phyloP scores from a whole-genome alignment of 2,113 vertebrate species.

The Cyprinus carpio region DNA sequence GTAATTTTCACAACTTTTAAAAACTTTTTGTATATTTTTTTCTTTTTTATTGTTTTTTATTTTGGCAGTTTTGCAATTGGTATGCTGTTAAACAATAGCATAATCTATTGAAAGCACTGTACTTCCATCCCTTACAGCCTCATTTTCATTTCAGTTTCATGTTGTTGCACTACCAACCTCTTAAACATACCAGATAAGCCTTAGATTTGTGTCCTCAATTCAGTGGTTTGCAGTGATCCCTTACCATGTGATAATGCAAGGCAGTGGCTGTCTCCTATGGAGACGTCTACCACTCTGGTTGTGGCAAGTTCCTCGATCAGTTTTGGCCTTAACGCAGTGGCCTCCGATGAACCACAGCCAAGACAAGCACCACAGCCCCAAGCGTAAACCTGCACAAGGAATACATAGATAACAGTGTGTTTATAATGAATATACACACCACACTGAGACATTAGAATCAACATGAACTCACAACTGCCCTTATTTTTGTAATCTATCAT shows the following conservation, averaged over 20 bases:
- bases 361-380: constrained; percentile 98
- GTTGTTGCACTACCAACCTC: not conserved
- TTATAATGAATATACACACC: not conserved
- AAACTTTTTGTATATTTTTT: too few relatives aligned
- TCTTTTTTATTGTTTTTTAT: too few relatives aligned
- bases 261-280: constrained; percentile 97
- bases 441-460: not conserved
- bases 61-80: not conserved
- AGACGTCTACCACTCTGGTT: constrained; percentile 96
- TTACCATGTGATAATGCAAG: constrained; percentile 94
- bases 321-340: constrained; percentile 90
- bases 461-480: not conserved
- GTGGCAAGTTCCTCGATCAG: constrained; percentile 93
- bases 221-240: not conserved
- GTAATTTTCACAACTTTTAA: too few relatives aligned
- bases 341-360: constrained; percentile 95
- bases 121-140: too few relatives aligned
- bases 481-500: not conserved
- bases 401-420: not conserved
- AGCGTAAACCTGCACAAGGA: constrained; percentile 84
- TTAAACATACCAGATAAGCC: not conserved
- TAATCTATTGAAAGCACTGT: not conserved
- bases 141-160: not conserved
- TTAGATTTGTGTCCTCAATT: not conserved
- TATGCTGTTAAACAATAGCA: not conserved